These are phyloP conservation scores for Rhynchophorus ferrugineus DNA, from an alignment of 1,140 invertebrate species.

Conservation along the genomic window DNA sequence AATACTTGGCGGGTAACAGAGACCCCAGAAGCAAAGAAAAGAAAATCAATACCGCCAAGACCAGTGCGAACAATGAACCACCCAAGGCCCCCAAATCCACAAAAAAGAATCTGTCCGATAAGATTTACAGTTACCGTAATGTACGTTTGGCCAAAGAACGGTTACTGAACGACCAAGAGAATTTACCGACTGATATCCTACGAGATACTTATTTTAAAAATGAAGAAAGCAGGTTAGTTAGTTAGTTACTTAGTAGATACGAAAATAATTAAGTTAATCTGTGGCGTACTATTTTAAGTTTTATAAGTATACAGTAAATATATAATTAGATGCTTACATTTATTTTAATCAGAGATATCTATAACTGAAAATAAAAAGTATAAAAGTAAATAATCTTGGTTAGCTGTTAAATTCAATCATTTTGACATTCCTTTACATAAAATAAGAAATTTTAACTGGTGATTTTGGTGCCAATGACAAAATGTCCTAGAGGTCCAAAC, in stretches of 20 bases:
- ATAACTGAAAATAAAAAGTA: too few relatives aligned
- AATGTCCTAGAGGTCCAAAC: too few relatives aligned
- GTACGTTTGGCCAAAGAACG: slow-evolving; percentile 31
- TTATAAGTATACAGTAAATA: too few relatives aligned
- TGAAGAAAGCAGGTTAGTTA: slow-evolving; percentile 25
- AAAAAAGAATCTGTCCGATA: slow-evolving; percentile 27
- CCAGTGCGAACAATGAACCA: not conserved
- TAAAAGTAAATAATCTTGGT: too few relatives aligned
- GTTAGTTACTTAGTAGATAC: not conserved
- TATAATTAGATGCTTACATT: too few relatives aligned
- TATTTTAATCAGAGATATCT: too few relatives aligned
- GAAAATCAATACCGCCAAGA: slow-evolving; percentile 3
- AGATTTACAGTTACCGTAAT: slow-evolving; percentile 36
- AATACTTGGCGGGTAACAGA: slow-evolving; percentile 19
- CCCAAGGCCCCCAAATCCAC: slow-evolving; percentile 11
- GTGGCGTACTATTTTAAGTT: too few relatives aligned
- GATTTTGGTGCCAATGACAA: too few relatives aligned
- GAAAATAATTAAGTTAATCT: too few relatives aligned
- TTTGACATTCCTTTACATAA: too few relatives aligned
- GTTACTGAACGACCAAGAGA: slow-evolving; percentile 33
- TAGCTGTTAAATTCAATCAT: too few relatives aligned
- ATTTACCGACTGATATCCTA: slow-evolving; percentile 36
- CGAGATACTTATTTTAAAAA: slow-evolving; percentile 39
- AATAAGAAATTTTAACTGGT: too few relatives aligned
- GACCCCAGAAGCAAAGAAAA: slow-evolving; percentile 36